These are phyloP conservation scores for Cinara cedri DNA, from an alignment of 2,888 invertebrate species.

Conservation along the genomic window DNA sequence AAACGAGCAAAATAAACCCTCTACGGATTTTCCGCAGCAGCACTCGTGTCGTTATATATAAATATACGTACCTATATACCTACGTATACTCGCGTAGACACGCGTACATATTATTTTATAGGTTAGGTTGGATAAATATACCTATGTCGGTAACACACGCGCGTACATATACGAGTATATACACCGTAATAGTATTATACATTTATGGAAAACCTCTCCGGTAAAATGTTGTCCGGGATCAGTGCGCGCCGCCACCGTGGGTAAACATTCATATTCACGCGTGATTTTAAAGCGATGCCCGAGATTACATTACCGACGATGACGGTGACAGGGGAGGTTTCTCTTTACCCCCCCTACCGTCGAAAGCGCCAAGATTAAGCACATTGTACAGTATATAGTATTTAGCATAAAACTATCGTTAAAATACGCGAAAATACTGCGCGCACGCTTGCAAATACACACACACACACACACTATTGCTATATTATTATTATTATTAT, in stretches of 20 bases:
- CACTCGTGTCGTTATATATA: not conserved
- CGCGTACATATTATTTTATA: not conserved
- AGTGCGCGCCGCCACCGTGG: not conserved
- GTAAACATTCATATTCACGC: conserved; percentile 54
- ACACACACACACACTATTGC: too few species aligned
- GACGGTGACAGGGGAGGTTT: too few species aligned
- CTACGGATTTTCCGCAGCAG: not conserved
- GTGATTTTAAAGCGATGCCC: conserved; percentile 30
- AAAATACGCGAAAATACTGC: conserved; percentile 24
- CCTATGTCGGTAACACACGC: too few species aligned
- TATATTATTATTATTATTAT: too few species aligned
- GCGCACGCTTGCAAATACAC: not conserved
- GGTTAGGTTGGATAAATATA: too few species aligned
- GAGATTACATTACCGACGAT: conserved; percentile 35
- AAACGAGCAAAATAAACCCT: conserved; percentile 5
- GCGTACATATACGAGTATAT: not conserved
- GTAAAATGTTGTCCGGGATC: conserved; percentile 47
- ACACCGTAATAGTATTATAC: too few species aligned
- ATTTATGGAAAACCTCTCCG: conserved; percentile 29
- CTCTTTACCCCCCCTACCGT: not conserved
- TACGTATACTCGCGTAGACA: too few species aligned
- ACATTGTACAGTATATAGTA: conserved; percentile 1
- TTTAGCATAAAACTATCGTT: conserved; percentile 51
- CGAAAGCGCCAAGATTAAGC: conserved; percentile 46
- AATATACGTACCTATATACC: not conserved